phyloP scores from a whole-genome alignment of 2,888 invertebrate species.

The Watsonalla cultraria region DNA sequence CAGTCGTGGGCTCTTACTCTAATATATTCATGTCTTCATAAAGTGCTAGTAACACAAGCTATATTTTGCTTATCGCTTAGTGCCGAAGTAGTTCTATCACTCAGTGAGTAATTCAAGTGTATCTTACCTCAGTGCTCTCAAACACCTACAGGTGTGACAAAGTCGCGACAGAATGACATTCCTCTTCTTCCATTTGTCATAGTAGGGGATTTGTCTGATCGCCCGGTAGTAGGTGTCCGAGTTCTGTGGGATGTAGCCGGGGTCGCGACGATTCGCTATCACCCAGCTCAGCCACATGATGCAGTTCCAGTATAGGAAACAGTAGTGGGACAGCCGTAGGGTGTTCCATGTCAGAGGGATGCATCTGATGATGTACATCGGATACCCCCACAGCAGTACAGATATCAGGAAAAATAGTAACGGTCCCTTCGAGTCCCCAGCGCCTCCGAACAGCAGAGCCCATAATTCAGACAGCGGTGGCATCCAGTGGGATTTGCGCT shows the following conservation, averaged over 20 bases:
- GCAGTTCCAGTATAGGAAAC: constrained; percentile 93
- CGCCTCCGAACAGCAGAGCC: constrained; percentile 93
- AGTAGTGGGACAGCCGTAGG: constrained; percentile 90
- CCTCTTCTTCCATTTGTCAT: constrained; percentile 94
- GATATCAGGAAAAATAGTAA: constrained; percentile 91
- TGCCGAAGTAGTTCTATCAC: background rate
- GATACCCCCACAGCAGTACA: constrained; percentile 94
- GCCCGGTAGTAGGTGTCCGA: constrained; percentile 94
- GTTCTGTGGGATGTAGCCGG: constrained; percentile 93
- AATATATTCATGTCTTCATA: too few relatives aligned
- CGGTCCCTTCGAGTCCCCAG: constrained; percentile 94
- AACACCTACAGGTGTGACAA: constrained; percentile 94
- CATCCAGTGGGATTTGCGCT: constrained; percentile 90
- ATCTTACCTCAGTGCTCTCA: constrained; percentile 84
- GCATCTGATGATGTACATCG: constrained; percentile 94
- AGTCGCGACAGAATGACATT: constrained; percentile 88
- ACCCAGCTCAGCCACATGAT: constrained; percentile 97
- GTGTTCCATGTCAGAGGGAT: constrained; percentile 95
- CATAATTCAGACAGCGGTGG: constrained; percentile 93
- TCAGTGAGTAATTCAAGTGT: constrained; percentile 3
- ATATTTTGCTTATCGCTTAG: too few relatives aligned
- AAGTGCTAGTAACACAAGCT: too few relatives aligned
- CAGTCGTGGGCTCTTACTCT: too few relatives aligned
- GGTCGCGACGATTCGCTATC: constrained; percentile 92
- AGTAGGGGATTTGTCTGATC: constrained; percentile 94